Base-by-base conservation (phyloP, 2,797 vertebrate genomes). In the Novumbra hubbsi region DNA sequence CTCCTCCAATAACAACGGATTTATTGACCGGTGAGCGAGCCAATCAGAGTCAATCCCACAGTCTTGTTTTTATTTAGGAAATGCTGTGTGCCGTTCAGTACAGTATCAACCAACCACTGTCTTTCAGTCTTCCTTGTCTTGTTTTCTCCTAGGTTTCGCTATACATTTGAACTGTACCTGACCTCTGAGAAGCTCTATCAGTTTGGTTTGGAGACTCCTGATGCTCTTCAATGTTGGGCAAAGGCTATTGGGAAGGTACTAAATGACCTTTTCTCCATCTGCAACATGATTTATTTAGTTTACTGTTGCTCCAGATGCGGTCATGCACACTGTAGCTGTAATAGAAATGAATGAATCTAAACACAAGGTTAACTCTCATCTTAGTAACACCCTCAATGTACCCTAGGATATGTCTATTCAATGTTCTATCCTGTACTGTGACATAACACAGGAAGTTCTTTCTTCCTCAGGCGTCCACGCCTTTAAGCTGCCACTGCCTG, bases 401-500 rank as follows among this genome's bases (percentile, higher is more conserved):
- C 28, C 27, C 62, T 30, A 28, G 16, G 5, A 62, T 3, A 24
- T 63, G 27, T 64, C 24, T 64, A 15, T 62, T 28, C 14, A 28
- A 1, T 64, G 62, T 16, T 32, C 63, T 21, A 16, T 19, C 15
- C 7, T 64, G 27, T 65, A 65, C 16, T 64, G 14, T 8, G 17
- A 30, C 63, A 45, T 45, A 45, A 45, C 1, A 32, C 27, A 15
- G 16, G 27, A 28, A 17, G 28, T 32, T 16, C 27, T 65, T 16
- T 14, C 34, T 0, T 28, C 21, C 2, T 2, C 84, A 94, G 94
- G 93, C 91, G 74, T 93, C 96, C 64, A 96, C 96, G 0, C 96
- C 96, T 0, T 81, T 98, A 81, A 97, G 95, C 90, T 97, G 96
- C 67, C 97, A 99, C 90, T 97, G 96, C 83, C 90, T 98, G 75